Conservation (phyloP, 2,888 invertebrate genomes). For the Pyralis farinalis region DNA sequence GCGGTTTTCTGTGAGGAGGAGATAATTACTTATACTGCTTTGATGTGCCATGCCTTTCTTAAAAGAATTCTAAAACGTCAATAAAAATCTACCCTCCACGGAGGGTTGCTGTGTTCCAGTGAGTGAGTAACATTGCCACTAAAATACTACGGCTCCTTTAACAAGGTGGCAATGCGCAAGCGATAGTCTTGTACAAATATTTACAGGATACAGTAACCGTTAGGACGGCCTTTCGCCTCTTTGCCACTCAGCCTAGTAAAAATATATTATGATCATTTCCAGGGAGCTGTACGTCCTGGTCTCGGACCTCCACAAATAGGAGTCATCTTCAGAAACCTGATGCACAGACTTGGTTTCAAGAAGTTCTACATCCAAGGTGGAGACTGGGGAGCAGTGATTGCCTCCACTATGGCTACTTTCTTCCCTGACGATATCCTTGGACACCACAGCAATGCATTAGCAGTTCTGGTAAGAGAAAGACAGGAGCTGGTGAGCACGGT, state of each 20-base stretch:
- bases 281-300: conserved; percentile 82
- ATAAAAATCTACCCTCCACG: too few relatives aligned
- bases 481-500: too few relatives aligned
- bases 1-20: too few relatives aligned
- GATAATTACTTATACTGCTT: too few relatives aligned
- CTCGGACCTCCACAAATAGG: conserved; percentile 75
- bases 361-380: conserved; percentile 86
- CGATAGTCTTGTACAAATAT: too few relatives aligned
- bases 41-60: too few relatives aligned
- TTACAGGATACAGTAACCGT: neutral
- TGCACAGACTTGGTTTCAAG: conserved; percentile 84
- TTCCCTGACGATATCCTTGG: conserved; percentile 71
- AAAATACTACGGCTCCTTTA: too few relatives aligned
- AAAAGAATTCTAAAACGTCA: too few relatives aligned
- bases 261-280: conserved; percentile 7
- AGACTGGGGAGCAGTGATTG: conserved; percentile 89
- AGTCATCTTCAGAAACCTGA: conserved; percentile 83
- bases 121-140: too few relatives aligned
- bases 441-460: conserved; percentile 45
- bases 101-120: too few relatives aligned
- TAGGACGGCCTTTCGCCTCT: neutral
- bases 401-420: conserved; percentile 77
- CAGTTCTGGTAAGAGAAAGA: conserved; percentile 31
- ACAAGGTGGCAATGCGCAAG: too few relatives aligned
- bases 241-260: neutral